Evolutionary conservation across 2,888 invertebrate species (phyloP).

Genomic region (Neocrepidodera transversa): DNA sequence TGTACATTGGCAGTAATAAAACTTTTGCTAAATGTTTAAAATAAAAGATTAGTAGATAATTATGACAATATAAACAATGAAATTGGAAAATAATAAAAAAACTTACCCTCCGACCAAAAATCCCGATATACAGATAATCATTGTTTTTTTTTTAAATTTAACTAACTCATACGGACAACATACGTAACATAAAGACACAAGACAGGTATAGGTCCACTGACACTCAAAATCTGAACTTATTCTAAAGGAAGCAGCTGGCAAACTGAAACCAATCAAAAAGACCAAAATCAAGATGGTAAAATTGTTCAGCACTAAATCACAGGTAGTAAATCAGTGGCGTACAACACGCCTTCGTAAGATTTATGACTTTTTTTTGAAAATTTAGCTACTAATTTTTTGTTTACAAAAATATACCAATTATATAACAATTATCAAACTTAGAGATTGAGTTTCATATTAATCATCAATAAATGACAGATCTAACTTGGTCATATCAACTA

Average conservation of each 20-base stretch:
- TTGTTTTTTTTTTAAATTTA: constrained; percentile 48
- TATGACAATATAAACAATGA: no score
- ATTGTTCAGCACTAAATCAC: constrained; percentile 54
- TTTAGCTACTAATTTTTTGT: no score
- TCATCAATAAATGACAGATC: no score
- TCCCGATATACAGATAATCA: constrained; percentile 69
- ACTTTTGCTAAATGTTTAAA: no score
- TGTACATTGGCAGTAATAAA: no score
- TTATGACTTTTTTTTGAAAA: not conserved
- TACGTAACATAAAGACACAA: constrained; percentile 34
- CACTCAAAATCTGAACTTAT: constrained; percentile 36
- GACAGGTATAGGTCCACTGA: constrained; percentile 30
- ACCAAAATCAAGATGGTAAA: constrained; percentile 47
- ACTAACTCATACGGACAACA: constrained; percentile 33
- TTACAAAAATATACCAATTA: no score
- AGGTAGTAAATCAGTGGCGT: constrained; percentile 49
- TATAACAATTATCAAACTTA: no score
- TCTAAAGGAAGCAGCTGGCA: constrained; percentile 55
- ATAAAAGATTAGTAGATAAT: no score
- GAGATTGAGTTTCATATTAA: no score
- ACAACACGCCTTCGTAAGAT: not conserved
- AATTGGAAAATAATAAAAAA: not conserved
- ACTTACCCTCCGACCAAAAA: constrained; percentile 65
- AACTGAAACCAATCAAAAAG: constrained; percentile 52
- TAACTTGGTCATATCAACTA: no score